phyloP scores from a whole-genome alignment of 2,113 vertebrate species.

The Ceyx margarethae region DNA sequence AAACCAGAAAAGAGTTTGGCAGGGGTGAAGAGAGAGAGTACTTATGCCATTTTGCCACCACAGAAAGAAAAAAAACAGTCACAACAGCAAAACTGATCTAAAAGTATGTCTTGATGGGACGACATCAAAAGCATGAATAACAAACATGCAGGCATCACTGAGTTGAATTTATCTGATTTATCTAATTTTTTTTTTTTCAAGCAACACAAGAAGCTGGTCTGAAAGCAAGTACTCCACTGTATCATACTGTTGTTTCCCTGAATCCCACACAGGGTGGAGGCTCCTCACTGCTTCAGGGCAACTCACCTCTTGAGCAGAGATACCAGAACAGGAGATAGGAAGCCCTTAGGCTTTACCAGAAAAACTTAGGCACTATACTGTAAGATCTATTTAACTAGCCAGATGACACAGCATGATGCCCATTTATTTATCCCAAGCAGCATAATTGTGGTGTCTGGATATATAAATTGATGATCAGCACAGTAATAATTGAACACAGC shows the following conservation, averaged over 20 bases:
- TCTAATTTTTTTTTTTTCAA: neutral
- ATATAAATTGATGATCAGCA: neutral
- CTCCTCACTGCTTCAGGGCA: neutral
- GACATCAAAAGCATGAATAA: neutral
- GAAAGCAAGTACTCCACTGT: neutral
- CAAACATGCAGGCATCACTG: neutral
- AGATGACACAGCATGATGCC: neutral
- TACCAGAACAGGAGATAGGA: neutral
- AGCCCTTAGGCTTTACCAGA: neutral
- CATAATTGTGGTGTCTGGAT: neutral
- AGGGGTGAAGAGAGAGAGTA: neutral
- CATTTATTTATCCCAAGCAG: neutral
- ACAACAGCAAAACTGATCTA: neutral
- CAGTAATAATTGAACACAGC: neutral
- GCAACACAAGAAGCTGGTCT: neutral
- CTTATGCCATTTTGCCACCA: neutral
- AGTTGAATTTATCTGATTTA: neutral
- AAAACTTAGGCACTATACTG: neutral
- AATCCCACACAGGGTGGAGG: neutral
- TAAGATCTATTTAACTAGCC: neutral
- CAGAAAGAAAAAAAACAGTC: neutral
- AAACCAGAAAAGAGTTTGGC: neutral
- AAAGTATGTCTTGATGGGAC: neutral
- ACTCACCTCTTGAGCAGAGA: neutral
- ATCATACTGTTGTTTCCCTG: neutral